phyloP scores from a whole-genome alignment of 2,113 vertebrate genomes.

The Hemicordylus capensis region DNA sequence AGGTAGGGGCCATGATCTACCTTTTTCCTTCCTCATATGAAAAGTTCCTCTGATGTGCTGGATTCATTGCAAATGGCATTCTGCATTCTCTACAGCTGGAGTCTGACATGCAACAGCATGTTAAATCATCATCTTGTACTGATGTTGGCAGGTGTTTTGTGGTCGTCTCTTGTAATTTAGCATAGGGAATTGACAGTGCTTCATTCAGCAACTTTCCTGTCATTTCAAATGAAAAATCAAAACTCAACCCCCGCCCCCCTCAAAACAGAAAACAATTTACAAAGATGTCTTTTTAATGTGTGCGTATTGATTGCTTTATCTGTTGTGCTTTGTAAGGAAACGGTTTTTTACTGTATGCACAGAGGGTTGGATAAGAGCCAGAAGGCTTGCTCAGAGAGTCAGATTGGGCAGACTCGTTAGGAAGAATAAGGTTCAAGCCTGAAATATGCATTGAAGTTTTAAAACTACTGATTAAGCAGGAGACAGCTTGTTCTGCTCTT shows the following conservation, averaged over 20 bases:
- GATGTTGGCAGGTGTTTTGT: neutral
- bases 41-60: neutral
- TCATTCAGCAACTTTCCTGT: constrained; percentile 1
- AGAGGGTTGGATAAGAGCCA: neutral
- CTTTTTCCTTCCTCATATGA: neutral
- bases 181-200: neutral
- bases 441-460: neutral
- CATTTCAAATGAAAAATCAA: constrained; percentile 20
- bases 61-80: neutral
- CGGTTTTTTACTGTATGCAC: neutral
- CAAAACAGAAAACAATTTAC: constrained; percentile 29
- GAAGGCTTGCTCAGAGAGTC: neutral
- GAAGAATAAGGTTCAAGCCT: neutral
- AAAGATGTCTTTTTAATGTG: neutral
- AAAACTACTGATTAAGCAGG: neutral
- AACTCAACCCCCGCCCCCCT: constrained; percentile 23
- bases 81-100: neutral
- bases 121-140: neutral
- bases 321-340: neutral
- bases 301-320: neutral
- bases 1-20: constrained; percentile 76
- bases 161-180: fast-evolving
- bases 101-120: neutral
- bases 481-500: neutral
- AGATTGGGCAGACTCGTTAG: neutral